phyloP scores from a whole-genome alignment of 2,113 vertebrate species.

The Columba janthina region DNA sequence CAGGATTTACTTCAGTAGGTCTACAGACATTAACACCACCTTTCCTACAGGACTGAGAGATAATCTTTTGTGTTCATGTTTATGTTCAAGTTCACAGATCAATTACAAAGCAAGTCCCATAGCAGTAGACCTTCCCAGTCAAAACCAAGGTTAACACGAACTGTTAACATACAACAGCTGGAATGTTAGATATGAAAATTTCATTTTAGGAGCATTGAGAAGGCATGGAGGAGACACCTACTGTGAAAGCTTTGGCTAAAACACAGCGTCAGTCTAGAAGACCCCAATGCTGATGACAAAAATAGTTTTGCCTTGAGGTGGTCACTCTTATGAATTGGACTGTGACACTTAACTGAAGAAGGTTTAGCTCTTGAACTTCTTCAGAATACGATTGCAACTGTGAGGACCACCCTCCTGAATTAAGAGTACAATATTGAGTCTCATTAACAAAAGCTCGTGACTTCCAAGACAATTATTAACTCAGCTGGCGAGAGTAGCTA shows the following conservation, averaged over 20 bases:
- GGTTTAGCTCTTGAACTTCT: neutral
- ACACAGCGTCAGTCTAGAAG: neutral
- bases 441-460: constrained; percentile 29
- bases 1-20: neutral
- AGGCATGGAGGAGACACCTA: neutral
- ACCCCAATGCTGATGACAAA: neutral
- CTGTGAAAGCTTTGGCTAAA: neutral
- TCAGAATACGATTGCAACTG: neutral
- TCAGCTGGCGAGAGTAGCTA: constrained; percentile 8
- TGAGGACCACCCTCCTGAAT: neutral
- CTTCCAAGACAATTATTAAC: constrained; percentile 46
- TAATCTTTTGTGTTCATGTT: neutral
- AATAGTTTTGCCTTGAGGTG: neutral
- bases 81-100: neutral
- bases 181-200: neutral
- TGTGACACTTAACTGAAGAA: neutral
- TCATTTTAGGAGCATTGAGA: neutral
- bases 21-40: neutral
- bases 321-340: neutral
- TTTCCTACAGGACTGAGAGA: neutral
- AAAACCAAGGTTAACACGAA: neutral
- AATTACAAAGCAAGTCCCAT: neutral
- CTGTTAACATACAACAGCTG: neutral
- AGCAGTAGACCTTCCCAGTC: neutral
- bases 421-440: neutral